Conservation (phyloP, 2,888 invertebrate genomes). For the Lithosia quadra region DNA sequence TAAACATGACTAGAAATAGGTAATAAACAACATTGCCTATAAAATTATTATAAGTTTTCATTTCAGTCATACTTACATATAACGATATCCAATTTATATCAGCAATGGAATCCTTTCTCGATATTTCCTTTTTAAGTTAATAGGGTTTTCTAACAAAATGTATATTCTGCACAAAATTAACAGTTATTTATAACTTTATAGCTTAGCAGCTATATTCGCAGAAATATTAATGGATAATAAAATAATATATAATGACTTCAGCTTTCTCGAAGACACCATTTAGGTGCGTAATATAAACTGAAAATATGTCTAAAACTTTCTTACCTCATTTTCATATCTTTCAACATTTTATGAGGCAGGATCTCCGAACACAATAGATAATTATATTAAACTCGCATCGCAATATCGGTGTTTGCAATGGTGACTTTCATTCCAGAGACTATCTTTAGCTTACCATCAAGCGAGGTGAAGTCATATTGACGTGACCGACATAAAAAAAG, state of each 20-base stretch:
- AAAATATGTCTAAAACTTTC: slow-evolving; percentile 12
- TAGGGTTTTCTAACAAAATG: slow-evolving; percentile 11
- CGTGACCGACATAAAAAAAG: too few relatives aligned
- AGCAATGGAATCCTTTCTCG: slow-evolving; percentile 5
- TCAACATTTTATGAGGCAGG: slow-evolving; percentile 11
- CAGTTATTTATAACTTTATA: slow-evolving; percentile 28
- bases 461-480: too few relatives aligned
- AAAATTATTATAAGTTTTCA: not conserved
- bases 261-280: slow-evolving; percentile 32
- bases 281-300: slow-evolving; percentile 13
- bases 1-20: too few relatives aligned
- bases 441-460: too few relatives aligned
- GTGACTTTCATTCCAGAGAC: too few relatives aligned
- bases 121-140: slow-evolving; percentile 17
- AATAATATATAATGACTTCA: slow-evolving; percentile 58
- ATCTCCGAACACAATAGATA: not conserved
- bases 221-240: slow-evolving; percentile 58
- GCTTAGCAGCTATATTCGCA: slow-evolving; percentile 37
- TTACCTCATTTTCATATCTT: slow-evolving; percentile 11
- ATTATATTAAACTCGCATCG: not conserved
- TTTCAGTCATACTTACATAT: not conserved
- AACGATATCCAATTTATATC: slow-evolving; percentile 10
- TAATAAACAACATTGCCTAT: not conserved
- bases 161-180: slow-evolving; percentile 25
- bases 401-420: too few relatives aligned